phyloP scores from a whole-genome alignment of 1,140 invertebrate species.

The Microplitis demolitor region DNA sequence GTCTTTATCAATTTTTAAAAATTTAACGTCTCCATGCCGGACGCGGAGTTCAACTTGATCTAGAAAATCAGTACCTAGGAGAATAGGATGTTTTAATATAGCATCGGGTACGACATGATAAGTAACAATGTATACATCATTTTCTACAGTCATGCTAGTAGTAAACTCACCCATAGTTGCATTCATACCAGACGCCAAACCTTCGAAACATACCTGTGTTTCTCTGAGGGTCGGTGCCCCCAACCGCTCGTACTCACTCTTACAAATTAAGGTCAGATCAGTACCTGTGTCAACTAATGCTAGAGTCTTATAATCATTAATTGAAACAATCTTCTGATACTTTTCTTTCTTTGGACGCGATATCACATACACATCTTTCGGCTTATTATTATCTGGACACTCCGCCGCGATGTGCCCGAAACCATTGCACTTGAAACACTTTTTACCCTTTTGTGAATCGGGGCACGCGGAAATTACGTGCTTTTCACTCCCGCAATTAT shows the following conservation, averaged over 20 bases:
- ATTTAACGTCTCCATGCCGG: no score
- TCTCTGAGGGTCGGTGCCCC: neutral
- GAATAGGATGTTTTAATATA: neutral
- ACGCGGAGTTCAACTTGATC: neutral
- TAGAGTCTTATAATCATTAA: neutral
- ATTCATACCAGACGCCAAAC: neutral
- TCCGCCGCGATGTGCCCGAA: neutral
- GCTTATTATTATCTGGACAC: neutral
- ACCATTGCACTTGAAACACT: neutral
- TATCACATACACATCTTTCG: neutral
- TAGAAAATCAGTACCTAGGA: neutral
- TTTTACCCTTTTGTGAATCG: neutral
- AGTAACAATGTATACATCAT: neutral
- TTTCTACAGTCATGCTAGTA: neutral
- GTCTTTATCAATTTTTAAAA: neutral
- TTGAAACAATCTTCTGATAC: neutral
- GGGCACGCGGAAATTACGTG: neutral
- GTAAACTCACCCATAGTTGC: neutral
- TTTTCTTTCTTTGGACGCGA: neutral
- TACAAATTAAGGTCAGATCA: conserved; percentile 2
- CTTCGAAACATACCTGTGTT: neutral
- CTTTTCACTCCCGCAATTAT: no score
- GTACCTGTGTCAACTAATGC: conserved; percentile 13
- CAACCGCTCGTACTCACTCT: neutral
- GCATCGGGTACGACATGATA: neutral